phyloP scores from a whole-genome alignment of 2,113 vertebrate genomes.

The Saccopteryx bilineata region DNA sequence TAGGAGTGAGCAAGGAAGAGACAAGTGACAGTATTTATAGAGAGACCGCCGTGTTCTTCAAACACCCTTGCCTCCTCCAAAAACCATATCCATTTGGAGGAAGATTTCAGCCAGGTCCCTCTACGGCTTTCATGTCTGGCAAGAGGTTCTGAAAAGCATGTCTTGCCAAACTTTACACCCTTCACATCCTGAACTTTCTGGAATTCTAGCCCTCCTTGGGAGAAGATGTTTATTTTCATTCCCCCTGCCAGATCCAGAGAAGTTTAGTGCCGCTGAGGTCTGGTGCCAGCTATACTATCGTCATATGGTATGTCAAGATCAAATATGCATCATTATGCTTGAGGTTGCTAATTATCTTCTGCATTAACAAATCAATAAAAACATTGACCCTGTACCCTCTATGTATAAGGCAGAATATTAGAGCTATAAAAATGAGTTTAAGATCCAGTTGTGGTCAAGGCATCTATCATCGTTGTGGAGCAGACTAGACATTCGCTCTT shows the following conservation, averaged over 20 bases:
- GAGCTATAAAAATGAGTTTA: neutral
- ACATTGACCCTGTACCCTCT: neutral
- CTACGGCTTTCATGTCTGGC: neutral
- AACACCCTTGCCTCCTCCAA: neutral
- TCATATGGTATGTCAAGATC: neutral
- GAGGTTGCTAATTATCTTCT: neutral
- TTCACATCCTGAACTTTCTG: neutral
- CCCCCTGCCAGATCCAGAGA: neutral
- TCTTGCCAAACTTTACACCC: neutral
- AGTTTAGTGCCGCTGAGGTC: neutral
- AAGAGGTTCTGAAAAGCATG: neutral
- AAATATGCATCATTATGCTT: neutral
- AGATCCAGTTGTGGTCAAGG: neutral
- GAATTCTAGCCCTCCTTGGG: neutral
- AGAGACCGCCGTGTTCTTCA: neutral
- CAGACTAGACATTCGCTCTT: neutral
- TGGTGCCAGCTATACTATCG: neutral
- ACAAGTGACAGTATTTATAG: neutral
- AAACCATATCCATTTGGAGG: neutral
- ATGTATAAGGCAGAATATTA: neutral
- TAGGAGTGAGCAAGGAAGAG: neutral
- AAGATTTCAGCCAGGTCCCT: neutral
- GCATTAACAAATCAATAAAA: neutral
- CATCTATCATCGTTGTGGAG: neutral
- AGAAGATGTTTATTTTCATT: conserved; percentile 42